Base-by-base conservation (phyloP, 2,797 vertebrate species). In the Novumbra hubbsi region DNA sequence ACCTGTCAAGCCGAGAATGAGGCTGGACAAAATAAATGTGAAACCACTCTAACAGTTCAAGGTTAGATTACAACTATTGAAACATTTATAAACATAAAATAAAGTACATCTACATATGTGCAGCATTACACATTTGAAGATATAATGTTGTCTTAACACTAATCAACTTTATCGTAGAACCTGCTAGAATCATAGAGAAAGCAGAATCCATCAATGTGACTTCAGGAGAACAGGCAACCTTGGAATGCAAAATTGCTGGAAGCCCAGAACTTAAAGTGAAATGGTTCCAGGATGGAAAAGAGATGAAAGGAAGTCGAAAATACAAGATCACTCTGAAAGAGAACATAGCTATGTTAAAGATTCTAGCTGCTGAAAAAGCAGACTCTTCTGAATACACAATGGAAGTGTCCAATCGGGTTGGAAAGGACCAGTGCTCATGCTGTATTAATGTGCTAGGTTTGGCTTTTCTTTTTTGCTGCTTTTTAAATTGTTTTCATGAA, bases 361-460 rank as follows among this genome's bases (percentile, higher is more conserved):
- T 99, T 86, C 96, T 97, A 68, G 89, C 95, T 0, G 92, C 95
- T 57, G 98, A 99, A 82, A 94, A 89, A 79, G 95, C 93, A 0
- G 98, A 99, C 79, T 97, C 95, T 30, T 96, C 95, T 17, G 96
- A 98, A 72, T 99, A 98, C 88, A 96, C 91, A 16, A 93, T 98
- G 92, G 97, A 99, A 85, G 95, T 99, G 85, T 93, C 94, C 0
- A 99, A 99, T 66, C 96, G 97, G 88, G 98, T 97, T 72, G 98
- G 97, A 52, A 95, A 95, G 90, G 96, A 94, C 84, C 94, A 95
- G 80, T 98, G 95, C 68, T 95, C 95, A 75, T 98, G 94, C 62
- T 94, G 95, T 7, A 92, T 99, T 85, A 96, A 94, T 1, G 95
- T 99, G 48, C 91, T 98, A 93, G 98, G 98, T 99, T 99, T 85